phyloP scores from a whole-genome alignment of 2,888 invertebrate species.

The Ophion costatus region DNA sequence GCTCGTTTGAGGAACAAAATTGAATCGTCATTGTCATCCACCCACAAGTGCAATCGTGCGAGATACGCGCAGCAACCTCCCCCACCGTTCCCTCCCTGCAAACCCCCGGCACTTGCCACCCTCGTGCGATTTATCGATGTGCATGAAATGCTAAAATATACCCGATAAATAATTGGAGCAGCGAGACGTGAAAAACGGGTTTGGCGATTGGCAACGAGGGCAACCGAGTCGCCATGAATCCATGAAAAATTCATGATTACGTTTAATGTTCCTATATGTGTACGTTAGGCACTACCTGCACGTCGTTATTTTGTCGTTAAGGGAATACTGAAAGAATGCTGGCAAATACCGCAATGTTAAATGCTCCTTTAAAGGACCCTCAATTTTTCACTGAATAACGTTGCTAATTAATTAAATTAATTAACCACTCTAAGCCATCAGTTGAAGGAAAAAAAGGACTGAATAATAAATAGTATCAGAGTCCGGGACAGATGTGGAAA shows the following conservation, averaged over 20 bases:
- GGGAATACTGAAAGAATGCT: neutral
- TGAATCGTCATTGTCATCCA: constrained; percentile 38
- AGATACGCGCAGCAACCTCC: constrained; percentile 11
- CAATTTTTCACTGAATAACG: neutral
- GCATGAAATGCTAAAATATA: constrained; percentile 68
- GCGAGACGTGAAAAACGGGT: constrained; percentile 50
- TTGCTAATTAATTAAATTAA: neutral
- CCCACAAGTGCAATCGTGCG: constrained; percentile 37
- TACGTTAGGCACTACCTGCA: neutral
- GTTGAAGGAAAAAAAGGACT: neutral
- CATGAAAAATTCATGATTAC: constrained; percentile 57
- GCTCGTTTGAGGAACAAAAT: constrained; percentile 20
- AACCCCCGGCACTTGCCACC: neutral
- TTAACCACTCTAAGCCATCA: neutral
- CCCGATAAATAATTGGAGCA: constrained; percentile 68
- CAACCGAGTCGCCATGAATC: neutral
- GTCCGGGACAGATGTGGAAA: neutral
- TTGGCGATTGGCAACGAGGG: constrained; percentile 17
- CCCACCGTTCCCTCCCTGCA: neutral
- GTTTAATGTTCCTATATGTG: neutral
- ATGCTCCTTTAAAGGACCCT: neutral
- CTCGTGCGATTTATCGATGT: constrained; percentile 32
- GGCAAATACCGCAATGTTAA: neutral
- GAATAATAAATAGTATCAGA: neutral
- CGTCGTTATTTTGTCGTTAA: neutral